Conservation (phyloP, 2,888 invertebrate species). For the Latheticus oryzae region DNA sequence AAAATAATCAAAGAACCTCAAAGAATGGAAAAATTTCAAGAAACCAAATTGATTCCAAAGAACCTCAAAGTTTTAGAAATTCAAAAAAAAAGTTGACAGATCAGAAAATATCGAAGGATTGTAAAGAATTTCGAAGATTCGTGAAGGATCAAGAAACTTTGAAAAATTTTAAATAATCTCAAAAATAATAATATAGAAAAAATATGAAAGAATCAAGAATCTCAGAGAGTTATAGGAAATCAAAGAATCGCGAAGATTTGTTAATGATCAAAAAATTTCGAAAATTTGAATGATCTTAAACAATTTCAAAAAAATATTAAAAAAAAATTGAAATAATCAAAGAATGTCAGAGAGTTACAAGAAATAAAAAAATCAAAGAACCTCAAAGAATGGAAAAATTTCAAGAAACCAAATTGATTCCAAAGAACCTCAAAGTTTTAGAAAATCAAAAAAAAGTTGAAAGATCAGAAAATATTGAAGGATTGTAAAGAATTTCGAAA, state of each 20-base stretch:
- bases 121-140: too few species aligned
- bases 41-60: slow-evolving; percentile 1
- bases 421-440: slow-evolving; percentile 1
- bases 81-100: too few species aligned
- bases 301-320: neutral
- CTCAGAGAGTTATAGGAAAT: neutral
- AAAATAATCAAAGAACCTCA: slow-evolving; percentile 2
- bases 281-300: neutral
- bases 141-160: too few species aligned
- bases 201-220: neutral
- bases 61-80: neutral
- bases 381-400: neutral
- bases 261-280: neutral
- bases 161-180: too few species aligned
- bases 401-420: neutral
- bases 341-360: neutral
- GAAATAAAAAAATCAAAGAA: too few species aligned
- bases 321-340: slow-evolving; percentile 1
- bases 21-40: slow-evolving; percentile 1
- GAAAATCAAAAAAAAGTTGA: too few species aligned
- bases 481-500: too few species aligned
- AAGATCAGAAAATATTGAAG: too few species aligned
- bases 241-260: neutral
- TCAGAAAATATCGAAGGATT: too few species aligned
- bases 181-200: too few species aligned